These are phyloP conservation scores for Ormyrus rosae DNA, from an alignment of 2,888 invertebrate genomes.

Conservation along the genomic window DNA sequence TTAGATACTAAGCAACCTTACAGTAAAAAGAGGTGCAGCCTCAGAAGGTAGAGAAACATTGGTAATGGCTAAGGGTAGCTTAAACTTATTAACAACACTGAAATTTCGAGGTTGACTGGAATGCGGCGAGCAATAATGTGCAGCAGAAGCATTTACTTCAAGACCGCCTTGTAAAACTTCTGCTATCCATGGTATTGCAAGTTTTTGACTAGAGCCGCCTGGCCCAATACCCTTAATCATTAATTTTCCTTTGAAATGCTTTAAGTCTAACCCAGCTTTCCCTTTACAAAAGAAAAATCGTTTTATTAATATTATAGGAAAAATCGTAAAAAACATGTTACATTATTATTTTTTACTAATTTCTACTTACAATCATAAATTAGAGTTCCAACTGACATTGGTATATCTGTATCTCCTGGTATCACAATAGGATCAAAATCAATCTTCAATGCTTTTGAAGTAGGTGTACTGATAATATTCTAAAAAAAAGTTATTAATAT, in stretches of 20 bases:
- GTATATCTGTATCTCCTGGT: constrained; percentile 80
- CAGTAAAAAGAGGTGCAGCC: constrained; percentile 80
- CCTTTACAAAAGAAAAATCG: constrained; percentile 71
- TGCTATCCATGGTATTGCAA: constrained; percentile 82
- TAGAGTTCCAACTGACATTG: constrained; percentile 82
- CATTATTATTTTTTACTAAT: constrained; percentile 1
- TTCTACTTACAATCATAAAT: constrained; percentile 83
- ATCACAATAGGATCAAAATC: constrained; percentile 82
- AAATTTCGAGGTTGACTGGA: constrained; percentile 77
- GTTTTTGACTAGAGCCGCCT: constrained; percentile 73
- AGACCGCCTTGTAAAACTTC: constrained; percentile 80
- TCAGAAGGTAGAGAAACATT: constrained; percentile 83
- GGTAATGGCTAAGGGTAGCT: constrained; percentile 84
- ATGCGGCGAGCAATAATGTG: constrained; percentile 76
- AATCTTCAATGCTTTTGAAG: constrained; percentile 82
- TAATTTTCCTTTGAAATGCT: constrained; percentile 79
- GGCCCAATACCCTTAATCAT: constrained; percentile 76
- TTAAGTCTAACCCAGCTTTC: constrained; percentile 78
- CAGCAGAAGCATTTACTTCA: constrained; percentile 78
- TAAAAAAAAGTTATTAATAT: constrained; percentile 64
- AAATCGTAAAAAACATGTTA: constrained; percentile 7
- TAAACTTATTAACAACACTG: constrained; percentile 84
- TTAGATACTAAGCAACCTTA: constrained; percentile 67
- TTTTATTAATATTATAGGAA: too few species aligned
- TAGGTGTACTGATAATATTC: constrained; percentile 79